Percentiles rank a stretch among this genome's conserved stretches.
These are phyloP conservation scores for Kradibia gibbosae DNA, from an alignment of 1,140 invertebrate genomes.

Conservation along the genomic window DNA sequence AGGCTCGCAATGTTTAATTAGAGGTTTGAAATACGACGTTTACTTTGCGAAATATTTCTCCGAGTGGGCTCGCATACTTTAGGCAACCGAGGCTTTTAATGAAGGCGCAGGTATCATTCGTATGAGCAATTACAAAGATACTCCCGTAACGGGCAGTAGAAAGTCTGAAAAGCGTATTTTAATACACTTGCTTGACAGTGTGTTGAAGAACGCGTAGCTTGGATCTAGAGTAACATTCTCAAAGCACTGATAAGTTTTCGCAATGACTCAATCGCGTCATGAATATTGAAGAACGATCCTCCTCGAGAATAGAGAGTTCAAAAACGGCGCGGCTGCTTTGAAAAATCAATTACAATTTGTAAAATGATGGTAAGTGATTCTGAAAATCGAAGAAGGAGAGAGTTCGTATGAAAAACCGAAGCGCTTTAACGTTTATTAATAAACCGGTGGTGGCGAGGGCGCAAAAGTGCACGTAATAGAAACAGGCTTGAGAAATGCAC, in stretches of 20 bases:
- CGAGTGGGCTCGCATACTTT: no score
- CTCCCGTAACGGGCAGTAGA: not conserved
- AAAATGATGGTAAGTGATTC: constrained; percentile 18
- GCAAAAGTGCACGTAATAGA: constrained; percentile 33
- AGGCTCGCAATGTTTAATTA: not conserved
- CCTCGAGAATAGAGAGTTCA: not conserved
- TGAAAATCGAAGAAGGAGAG: not conserved
- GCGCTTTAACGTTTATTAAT: constrained; percentile 46
- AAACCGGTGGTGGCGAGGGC: constrained; percentile 13
- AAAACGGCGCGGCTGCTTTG: not conserved
- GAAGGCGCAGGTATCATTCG: no score
- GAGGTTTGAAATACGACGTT: not conserved
- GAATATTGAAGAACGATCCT: not conserved
- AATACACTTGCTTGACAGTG: not conserved
- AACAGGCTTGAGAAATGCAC: constrained; percentile 57
- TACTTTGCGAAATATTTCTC: not conserved
- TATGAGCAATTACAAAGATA: no score
- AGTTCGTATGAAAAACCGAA: constrained; percentile 15
- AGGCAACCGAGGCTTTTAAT: no score
- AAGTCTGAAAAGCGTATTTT: not conserved
- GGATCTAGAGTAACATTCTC: not conserved
- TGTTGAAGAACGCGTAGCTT: no score
- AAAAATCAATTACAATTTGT: constrained; percentile 14
- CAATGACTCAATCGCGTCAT: not conserved
- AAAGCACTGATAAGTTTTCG: not conserved